Conservation (phyloP, 2,113 vertebrate genomes). For the Tonatia bakeri region DNA sequence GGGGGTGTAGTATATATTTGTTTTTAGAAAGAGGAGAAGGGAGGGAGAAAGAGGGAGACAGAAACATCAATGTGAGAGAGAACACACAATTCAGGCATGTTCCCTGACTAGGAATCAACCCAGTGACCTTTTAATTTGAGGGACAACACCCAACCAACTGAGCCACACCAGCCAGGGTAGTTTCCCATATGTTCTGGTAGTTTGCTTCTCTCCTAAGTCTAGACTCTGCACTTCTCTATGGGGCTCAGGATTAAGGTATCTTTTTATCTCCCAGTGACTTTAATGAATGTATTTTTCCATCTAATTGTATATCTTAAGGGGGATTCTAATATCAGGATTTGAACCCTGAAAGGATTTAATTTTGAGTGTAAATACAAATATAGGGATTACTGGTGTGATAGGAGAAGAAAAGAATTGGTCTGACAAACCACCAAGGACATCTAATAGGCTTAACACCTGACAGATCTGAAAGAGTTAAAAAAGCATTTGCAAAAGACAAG, state of each 20-base stretch:
- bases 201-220: neutral
- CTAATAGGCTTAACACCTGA: neutral
- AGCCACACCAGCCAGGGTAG: no score
- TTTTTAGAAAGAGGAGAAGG: no score
- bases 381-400: neutral
- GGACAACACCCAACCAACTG: no score
- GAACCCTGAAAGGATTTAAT: neutral
- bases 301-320: neutral
- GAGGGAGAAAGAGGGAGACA: no score
- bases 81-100: no score
- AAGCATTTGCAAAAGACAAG: neutral
- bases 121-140: no score
- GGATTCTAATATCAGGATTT: neutral
- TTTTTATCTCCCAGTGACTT: neutral
- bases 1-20: no score
- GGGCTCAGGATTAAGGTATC: neutral
- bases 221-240: neutral
- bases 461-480: neutral
- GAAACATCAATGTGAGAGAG: no score
- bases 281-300: neutral
- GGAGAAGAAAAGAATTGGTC: neutral
- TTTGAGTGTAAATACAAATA: neutral
- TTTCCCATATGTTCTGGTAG: neutral
- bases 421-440: neutral
- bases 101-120: no score